Conservation (phyloP, 2,797 vertebrate genomes). For the Myotis myotis region DNA sequence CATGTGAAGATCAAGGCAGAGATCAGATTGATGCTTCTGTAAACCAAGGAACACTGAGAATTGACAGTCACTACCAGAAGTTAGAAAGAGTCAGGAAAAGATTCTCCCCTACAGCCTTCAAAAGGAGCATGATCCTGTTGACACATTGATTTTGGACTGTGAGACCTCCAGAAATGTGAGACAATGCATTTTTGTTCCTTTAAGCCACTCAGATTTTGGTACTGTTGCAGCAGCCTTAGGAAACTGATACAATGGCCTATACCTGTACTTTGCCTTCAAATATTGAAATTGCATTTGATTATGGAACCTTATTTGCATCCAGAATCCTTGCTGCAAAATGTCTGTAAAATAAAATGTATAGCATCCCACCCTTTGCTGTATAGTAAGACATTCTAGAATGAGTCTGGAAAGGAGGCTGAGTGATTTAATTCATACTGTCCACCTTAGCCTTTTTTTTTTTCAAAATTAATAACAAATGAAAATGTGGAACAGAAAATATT, state of each 20-base stretch:
- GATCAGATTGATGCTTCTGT: not conserved
- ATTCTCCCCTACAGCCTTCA: not conserved
- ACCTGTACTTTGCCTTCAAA: not conserved
- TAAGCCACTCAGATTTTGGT: not conserved
- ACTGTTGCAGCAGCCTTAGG: not conserved
- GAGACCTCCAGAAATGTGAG: not conserved
- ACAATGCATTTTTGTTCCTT: not conserved
- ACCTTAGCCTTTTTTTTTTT: not conserved
- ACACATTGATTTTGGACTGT: not conserved
- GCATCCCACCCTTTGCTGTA: not conserved
- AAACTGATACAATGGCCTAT: not conserved
- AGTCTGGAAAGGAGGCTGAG: not conserved
- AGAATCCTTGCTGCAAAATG: not conserved
- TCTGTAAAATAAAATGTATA: not conserved
- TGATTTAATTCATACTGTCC: not conserved
- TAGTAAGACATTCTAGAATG: not conserved
- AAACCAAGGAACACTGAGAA: not conserved
- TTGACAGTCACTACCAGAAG: not conserved
- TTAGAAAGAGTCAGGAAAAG: not conserved
- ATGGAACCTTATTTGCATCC: not conserved
- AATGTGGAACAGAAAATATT: not conserved
- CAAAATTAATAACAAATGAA: not conserved
- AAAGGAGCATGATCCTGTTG: not conserved
- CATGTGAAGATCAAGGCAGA: not conserved
- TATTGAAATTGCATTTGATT: constrained; percentile 11